Percentiles rank a stretch among this genome's conserved stretches.
Conservation (phyloP, 2,797 vertebrate genomes). For the Myotis vivesi region DNA sequence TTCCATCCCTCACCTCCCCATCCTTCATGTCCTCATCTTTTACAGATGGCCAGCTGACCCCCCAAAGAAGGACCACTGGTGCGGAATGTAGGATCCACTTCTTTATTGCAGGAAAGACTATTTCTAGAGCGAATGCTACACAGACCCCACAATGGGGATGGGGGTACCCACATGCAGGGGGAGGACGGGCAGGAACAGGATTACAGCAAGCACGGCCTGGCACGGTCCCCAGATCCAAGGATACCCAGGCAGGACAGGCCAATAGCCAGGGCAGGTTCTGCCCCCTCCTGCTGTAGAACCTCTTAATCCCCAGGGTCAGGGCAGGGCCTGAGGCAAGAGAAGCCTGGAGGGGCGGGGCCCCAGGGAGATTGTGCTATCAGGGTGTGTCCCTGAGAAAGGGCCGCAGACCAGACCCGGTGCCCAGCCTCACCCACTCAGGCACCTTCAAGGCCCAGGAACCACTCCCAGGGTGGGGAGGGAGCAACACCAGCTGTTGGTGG, state of each 20-base stretch:
- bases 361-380: slow-evolving; percentile 84
- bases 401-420: slow-evolving; percentile 47
- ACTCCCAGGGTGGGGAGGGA: neutral
- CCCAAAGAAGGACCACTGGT: neutral
- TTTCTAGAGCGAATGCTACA: slow-evolving; percentile 92
- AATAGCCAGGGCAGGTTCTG: neutral
- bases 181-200: neutral
- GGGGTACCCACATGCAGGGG: slow-evolving; percentile 86
- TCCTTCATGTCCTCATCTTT: neutral
- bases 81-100: slow-evolving; percentile 87
- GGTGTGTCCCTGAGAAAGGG: slow-evolving; percentile 75
- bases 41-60: neutral
- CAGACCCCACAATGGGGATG: slow-evolving; percentile 84
- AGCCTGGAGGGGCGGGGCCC: slow-evolving; percentile 2
- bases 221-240: slow-evolving; percentile 57
- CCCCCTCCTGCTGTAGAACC: neutral
- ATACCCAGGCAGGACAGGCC: neutral
- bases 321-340: neutral
- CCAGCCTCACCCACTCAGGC: slow-evolving; percentile 31
- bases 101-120: slow-evolving; percentile 96
- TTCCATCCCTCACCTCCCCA: too few relatives aligned
- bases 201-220: slow-evolving; percentile 56
- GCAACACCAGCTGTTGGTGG: neutral
- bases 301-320: neutral
- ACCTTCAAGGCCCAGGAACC: slow-evolving; percentile 45